phyloP scores from a whole-genome alignment of 2,888 invertebrate genomes.

The Dione juno region DNA sequence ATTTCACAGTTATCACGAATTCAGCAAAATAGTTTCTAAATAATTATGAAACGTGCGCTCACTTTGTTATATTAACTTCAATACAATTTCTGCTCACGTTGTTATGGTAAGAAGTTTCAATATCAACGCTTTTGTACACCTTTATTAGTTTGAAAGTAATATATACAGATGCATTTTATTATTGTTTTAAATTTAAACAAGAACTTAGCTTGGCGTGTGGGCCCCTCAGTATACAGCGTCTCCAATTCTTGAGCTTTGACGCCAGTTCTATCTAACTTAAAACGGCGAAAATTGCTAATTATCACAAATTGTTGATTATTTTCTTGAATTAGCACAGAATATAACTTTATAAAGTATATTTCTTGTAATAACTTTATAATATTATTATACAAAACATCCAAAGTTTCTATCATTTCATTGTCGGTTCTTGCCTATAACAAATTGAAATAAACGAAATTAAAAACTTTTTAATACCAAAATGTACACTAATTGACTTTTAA shows the following conservation, averaged over 20 bases:
- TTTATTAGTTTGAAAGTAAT: neutral
- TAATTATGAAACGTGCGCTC: neutral
- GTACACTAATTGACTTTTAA: neutral
- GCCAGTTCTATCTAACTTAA: too few relatives aligned
- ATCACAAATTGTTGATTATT: too few relatives aligned
- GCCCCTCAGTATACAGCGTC: too few relatives aligned
- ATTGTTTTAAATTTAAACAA: neutral
- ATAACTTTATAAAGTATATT: too few relatives aligned
- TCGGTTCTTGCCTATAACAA: neutral
- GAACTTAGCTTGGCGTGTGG: too few relatives aligned
- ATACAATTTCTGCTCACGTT: neutral
- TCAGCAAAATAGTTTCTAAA: neutral
- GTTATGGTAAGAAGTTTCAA: constrained; percentile 5
- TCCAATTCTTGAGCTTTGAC: too few relatives aligned
- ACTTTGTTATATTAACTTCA: neutral
- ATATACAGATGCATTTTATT: neutral
- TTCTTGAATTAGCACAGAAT: too few relatives aligned
- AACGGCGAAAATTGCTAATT: too few relatives aligned
- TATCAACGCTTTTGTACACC: neutral
- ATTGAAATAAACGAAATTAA: neutral
- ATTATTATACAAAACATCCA: neutral
- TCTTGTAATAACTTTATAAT: too few relatives aligned
- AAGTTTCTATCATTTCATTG: neutral
- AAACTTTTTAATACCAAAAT: neutral
- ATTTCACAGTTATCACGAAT: too few relatives aligned